phyloP scores from a whole-genome alignment of 2,888 invertebrate species.

The Zaprionus bogoriensis region DNA sequence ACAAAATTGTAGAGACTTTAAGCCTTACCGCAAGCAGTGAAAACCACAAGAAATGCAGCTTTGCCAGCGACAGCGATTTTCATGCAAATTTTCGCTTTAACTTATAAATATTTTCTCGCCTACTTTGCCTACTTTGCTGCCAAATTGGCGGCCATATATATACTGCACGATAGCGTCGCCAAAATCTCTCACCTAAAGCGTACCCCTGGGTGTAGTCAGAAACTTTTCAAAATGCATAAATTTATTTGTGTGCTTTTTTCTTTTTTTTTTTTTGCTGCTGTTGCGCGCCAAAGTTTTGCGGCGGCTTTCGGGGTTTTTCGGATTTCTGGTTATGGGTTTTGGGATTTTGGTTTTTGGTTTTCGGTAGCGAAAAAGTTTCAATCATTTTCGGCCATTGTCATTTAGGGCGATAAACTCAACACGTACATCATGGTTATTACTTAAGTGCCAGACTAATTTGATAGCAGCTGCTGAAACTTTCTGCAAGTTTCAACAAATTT shows the following conservation, averaged over 20 bases:
- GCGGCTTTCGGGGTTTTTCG: slow-evolving; percentile 17
- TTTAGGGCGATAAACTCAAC: slow-evolving; percentile 44
- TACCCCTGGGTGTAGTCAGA: slow-evolving; percentile 68
- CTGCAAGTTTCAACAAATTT: slow-evolving; percentile 49
- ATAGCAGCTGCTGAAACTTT: slow-evolving; percentile 39
- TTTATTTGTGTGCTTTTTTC: slow-evolving; percentile 8
- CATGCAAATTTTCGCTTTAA: background rate
- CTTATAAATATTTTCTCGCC: slow-evolving; percentile 7
- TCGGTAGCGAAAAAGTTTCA: slow-evolving; percentile 61
- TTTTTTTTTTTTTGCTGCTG: slow-evolving; percentile 7
- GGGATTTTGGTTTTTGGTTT: slow-evolving; percentile 7
- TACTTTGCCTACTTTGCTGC: slow-evolving; percentile 25
- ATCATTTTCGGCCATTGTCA: slow-evolving; percentile 57
- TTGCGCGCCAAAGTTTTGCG: slow-evolving; percentile 29
- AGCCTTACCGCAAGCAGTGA: background rate
- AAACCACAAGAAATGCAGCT: background rate
- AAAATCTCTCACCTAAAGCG: slow-evolving; percentile 49
- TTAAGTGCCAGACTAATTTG: slow-evolving; percentile 60
- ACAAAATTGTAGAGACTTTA: background rate
- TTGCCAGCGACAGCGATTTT: background rate
- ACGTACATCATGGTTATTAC: slow-evolving; percentile 53
- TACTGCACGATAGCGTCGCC: slow-evolving; percentile 11
- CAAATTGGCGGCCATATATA: slow-evolving; percentile 57
- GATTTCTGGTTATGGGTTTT: slow-evolving; percentile 1
- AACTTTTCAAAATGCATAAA: slow-evolving; percentile 74